Evolutionary conservation across 2,888 invertebrate genomes (phyloP), one percentile per base, ranked within the genome.

Genomic region (Scaptomyza parva): DNA sequence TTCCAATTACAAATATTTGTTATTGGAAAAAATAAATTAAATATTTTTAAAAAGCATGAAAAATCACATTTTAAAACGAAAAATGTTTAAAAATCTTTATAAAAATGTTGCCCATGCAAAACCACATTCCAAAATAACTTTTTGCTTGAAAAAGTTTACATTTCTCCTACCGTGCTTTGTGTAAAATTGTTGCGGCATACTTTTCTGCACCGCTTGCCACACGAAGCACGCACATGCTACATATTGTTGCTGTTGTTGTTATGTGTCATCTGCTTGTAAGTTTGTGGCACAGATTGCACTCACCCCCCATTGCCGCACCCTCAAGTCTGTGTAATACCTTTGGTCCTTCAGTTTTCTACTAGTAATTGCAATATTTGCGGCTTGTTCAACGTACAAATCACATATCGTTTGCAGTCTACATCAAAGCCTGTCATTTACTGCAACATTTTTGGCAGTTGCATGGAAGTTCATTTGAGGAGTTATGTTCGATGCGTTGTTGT

Each of bases 101-200:
- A 5, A 9, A 1, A 5, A 9, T n/a, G 0, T 4, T 12, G 8
- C 2, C 1, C 0, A 20, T 47, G 20, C 2, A 11, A 28, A 17
- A 11, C 6, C 17, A 18, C 12, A 30, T 30, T 30, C 3, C 18
- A 14, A 18, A 33, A 4, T 9, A 1, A 3, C 30, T 30, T 45
- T 30, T 7, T 22, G 33, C 2, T 2, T 3, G 22, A 48, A 14
- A 48, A 8, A 11, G 3, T n/a, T 6, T 3, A 20, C n/a, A 8
- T 33, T 33, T 12, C 8, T 14, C 11, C 48, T 4, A 14, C 11
- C 14, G 41, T 40, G 39, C 55, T 61, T 33, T 37, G 41, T 54
- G 47, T 33, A n/a, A 64, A 72, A 72, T 61, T 62, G 43, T 62
- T 60, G 62, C 65, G 55, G 80, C 80, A 77, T 76, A 76, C 76